These are phyloP conservation scores for Listronotus oregonensis DNA, from an alignment of 1,140 invertebrate species.

Conservation along the genomic window DNA sequence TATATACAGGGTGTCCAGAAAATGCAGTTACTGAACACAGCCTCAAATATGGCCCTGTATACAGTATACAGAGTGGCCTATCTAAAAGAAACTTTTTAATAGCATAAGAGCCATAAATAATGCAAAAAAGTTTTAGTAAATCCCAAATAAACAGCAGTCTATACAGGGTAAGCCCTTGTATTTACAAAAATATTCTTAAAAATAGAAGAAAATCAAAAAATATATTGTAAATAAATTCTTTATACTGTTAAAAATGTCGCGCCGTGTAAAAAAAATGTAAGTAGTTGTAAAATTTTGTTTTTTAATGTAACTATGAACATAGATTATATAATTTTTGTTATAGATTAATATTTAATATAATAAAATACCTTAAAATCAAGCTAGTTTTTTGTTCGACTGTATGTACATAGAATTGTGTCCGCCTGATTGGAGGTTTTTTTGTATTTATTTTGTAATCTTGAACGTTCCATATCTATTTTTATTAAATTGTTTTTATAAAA, in stretches of 20 bases:
- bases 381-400: slow-evolving; percentile 46
- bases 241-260: not conserved
- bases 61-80: no score
- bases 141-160: no score
- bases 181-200: no score
- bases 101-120: no score
- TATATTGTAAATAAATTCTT: no score
- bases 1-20: no score
- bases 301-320: slow-evolving; percentile 50
- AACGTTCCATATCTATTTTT: slow-evolving; percentile 48
- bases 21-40: no score
- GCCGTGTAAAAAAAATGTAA: slow-evolving; percentile 48
- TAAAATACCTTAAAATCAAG: slow-evolving; percentile 44
- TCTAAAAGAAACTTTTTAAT: no score
- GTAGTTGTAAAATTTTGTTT: slow-evolving; percentile 56
- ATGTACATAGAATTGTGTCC: slow-evolving; percentile 40
- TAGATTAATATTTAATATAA: slow-evolving; percentile 57
- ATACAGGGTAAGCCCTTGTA: no score
- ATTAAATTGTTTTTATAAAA: slow-evolving; percentile 48
- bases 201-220: no score
- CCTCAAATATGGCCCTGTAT: no score
- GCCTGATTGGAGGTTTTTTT: slow-evolving; percentile 35
- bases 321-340: slow-evolving; percentile 56
- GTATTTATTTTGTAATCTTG: slow-evolving; percentile 49
- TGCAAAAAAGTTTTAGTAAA: no score